Evolutionary conservation across 1,140 invertebrate genomes (phyloP).

Genomic region (Proales similis): DNA sequence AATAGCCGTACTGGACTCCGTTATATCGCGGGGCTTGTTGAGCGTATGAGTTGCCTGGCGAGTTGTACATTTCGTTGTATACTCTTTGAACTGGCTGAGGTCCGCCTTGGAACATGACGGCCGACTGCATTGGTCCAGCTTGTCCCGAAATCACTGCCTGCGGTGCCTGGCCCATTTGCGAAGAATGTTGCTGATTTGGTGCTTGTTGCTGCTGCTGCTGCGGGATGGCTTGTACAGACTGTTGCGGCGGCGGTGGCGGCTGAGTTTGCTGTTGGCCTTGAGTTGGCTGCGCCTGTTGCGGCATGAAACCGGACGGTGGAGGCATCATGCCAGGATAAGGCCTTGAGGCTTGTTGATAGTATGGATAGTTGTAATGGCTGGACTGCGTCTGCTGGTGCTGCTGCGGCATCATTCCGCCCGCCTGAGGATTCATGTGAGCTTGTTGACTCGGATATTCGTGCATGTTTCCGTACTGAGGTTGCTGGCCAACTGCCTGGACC

Average conservation of each 20-base stretch:
- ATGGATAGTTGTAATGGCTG: no score
- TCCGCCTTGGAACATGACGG: no score
- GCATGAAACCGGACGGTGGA: no score
- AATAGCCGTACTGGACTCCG: no score
- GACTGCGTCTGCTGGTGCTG: neutral
- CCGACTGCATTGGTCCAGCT: no score
- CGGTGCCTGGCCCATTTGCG: slow-evolving; percentile 26
- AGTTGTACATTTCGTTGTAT: slow-evolving; percentile 11
- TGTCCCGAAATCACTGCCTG: slow-evolving; percentile 18
- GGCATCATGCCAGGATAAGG: slow-evolving; percentile 65
- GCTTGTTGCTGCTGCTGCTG: slow-evolving; percentile 24
- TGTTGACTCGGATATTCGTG: neutral
- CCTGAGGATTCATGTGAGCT: neutral
- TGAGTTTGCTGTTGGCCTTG: slow-evolving; percentile 57
- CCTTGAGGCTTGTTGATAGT: neutral
- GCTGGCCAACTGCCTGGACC: no score
- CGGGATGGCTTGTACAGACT: slow-evolving; percentile 35
- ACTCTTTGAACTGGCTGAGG: no score
- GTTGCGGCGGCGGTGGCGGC: slow-evolving; percentile 24
- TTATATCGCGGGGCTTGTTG: no score
- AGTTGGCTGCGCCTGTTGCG: slow-evolving; percentile 58
- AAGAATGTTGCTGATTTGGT: slow-evolving; percentile 39
- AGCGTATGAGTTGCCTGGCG: slow-evolving; percentile 23
- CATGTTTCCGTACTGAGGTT: no score
- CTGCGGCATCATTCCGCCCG: neutral